Percentiles rank a stretch among this genome's conserved stretches.
phyloP scores from a whole-genome alignment of 2,113 vertebrate genomes.

The Polyodon spathula region DNA sequence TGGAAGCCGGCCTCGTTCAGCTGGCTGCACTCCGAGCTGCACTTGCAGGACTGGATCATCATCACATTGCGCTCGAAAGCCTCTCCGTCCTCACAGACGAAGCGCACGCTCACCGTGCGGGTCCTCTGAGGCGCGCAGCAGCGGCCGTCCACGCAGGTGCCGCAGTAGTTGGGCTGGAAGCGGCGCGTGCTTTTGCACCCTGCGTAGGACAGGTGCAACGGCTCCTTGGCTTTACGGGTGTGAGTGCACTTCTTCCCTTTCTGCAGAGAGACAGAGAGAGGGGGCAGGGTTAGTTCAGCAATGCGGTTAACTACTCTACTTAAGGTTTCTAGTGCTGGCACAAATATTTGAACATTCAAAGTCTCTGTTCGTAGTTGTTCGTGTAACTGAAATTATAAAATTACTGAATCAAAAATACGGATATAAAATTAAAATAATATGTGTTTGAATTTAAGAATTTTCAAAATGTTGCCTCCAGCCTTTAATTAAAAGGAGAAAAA shows the following conservation, averaged over 20 bases:
- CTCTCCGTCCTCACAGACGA: constrained; percentile 56
- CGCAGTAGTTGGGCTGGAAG: constrained; percentile 65
- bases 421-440: too few relatives aligned
- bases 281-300: too few relatives aligned
- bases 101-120: constrained; percentile 52
- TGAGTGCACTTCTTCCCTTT: constrained; percentile 68
- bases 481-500: too few relatives aligned
- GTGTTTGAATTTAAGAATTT: too few relatives aligned
- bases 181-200: constrained; percentile 62
- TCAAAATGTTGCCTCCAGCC: too few relatives aligned
- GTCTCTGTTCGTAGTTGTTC: too few relatives aligned
- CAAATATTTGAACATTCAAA: too few relatives aligned
- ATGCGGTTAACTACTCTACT: too few relatives aligned
- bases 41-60: constrained; percentile 72
- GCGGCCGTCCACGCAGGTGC: constrained; percentile 60
- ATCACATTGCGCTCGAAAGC: constrained; percentile 56
- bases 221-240: constrained; percentile 62
- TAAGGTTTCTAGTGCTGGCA: too few relatives aligned
- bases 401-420: too few relatives aligned
- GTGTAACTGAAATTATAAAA: too few relatives aligned
- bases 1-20: constrained; percentile 54
- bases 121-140: constrained; percentile 67
- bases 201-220: constrained; percentile 53
- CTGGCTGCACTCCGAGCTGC: constrained; percentile 56
- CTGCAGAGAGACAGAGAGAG: constrained; percentile 32